Evolutionary conservation across 2,797 vertebrate species (phyloP).

Genomic region (Yasuhikotakia modesta): DNA sequence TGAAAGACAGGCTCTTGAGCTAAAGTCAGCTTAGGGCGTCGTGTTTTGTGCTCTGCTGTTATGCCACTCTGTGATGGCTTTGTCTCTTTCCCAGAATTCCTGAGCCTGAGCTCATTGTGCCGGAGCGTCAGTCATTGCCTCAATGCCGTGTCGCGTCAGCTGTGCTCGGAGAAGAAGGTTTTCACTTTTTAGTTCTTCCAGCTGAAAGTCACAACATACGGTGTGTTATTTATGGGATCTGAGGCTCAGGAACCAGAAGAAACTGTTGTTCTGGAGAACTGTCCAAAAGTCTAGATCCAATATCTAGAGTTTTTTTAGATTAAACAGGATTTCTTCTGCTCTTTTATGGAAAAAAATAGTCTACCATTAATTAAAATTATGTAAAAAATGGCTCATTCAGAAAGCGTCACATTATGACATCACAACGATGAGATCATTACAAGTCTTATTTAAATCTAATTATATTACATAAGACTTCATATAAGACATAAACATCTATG

Average conservation of each 20-base stretch:
- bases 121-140: constrained; percentile 76
- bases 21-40: background rate
- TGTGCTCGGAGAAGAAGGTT: constrained; percentile 84
- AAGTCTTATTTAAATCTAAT: no score
- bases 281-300: no score
- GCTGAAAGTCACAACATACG: constrained; percentile 68
- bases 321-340: no score
- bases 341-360: no score
- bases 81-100: constrained; percentile 25
- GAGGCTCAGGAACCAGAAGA: background rate
- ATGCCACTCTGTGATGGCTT: background rate
- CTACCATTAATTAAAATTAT: no score
- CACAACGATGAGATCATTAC: no score
- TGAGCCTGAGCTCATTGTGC: constrained; percentile 71
- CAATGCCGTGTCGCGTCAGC: constrained; percentile 85
- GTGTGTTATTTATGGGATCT: background rate
- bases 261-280: background rate
- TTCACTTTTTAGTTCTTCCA: constrained; percentile 89
- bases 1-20: background rate
- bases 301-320: no score
- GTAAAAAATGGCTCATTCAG: no score
- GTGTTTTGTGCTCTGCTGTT: background rate
- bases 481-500: no score
- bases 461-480: no score
- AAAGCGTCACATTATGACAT: no score